phyloP scores from a whole-genome alignment of 2,113 vertebrate genomes.

The Paramisgurnus dabryanus region DNA sequence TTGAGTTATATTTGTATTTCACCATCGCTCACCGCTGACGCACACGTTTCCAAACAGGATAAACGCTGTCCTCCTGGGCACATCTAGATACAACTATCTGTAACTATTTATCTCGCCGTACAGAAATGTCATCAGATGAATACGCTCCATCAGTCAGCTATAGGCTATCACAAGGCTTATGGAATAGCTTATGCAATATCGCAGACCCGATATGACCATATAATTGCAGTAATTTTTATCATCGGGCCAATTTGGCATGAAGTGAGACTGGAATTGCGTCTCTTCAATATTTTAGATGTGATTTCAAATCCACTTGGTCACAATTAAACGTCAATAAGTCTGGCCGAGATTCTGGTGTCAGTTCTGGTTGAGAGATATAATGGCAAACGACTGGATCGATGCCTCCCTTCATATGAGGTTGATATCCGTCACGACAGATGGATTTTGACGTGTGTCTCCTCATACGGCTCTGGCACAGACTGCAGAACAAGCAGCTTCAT shows the following conservation, averaged over 20 bases:
- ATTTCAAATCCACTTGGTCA: conserved; percentile 32
- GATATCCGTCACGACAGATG: conserved; percentile 15
- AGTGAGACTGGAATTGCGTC: conserved; percentile 3
- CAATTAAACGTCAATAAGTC: conserved; percentile 42
- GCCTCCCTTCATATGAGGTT: background rate
- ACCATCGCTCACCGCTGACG: conserved; percentile 22
- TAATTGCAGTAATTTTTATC: conserved; percentile 41
- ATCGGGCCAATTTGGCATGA: conserved; percentile 20
- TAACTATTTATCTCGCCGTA: background rate
- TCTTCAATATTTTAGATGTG: conserved; percentile 45
- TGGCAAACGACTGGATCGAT: conserved; percentile 6
- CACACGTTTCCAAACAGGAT: background rate
- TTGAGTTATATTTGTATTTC: conserved; percentile 20
- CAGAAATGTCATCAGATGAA: conserved; percentile 1
- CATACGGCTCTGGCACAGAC: background rate
- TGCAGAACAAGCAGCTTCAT: conserved; percentile 16
- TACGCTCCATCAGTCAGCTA: conserved; percentile 14
- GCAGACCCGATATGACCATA: conserved; percentile 9
- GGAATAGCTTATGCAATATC: conserved; percentile 23
- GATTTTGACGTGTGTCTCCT: conserved; percentile 12
- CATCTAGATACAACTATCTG: background rate
- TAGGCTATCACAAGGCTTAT: conserved; percentile 14
- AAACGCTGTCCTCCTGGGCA: background rate
- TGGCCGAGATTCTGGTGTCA: conserved; percentile 6
- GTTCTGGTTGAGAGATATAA: conserved; percentile 28